Conservation (phyloP, 1,140 invertebrate genomes). For the Conus betulinus region DNA sequence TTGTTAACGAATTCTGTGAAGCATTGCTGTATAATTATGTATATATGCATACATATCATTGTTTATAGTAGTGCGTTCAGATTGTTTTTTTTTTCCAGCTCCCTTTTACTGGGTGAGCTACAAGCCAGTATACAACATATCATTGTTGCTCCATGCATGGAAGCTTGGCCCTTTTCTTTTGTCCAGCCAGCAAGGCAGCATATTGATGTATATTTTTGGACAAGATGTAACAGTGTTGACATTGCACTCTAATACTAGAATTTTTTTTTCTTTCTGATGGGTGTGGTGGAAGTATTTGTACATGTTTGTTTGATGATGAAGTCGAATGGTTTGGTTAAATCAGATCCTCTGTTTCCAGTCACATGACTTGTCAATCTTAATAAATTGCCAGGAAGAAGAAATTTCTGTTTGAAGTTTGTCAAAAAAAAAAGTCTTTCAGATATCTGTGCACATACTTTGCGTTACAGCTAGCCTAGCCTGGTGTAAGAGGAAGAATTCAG, state of each 20-base stretch:
- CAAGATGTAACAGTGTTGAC: not conserved
- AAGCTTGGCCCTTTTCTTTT: not conserved
- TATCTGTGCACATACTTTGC: too few species aligned
- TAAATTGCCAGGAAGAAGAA: too few species aligned
- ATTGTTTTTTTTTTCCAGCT: not conserved
- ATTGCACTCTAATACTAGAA: not conserved
- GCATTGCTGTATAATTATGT: not conserved
- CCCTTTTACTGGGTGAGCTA: not conserved
- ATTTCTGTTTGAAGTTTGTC: too few species aligned
- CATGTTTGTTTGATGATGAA: not conserved
- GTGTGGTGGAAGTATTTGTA: not conserved
- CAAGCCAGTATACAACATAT: not conserved
- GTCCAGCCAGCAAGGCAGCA: slow-evolving; percentile 5
- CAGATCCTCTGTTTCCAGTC: too few species aligned
- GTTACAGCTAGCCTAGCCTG: too few species aligned
- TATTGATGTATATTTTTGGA: not conserved
- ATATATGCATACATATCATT: not conserved
- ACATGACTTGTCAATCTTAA: too few species aligned
- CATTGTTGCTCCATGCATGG: not conserved
- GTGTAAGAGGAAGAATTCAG: too few species aligned
- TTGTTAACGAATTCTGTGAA: not conserved
- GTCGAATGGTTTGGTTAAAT: too few species aligned
- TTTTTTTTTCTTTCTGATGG: not conserved
- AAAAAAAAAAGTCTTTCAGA: too few species aligned
- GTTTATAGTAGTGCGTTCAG: not conserved